Evolutionary conservation across 2,888 invertebrate species (phyloP), one percentile per base, ranked within the genome.

Genomic region (Junonia oenone): DNA sequence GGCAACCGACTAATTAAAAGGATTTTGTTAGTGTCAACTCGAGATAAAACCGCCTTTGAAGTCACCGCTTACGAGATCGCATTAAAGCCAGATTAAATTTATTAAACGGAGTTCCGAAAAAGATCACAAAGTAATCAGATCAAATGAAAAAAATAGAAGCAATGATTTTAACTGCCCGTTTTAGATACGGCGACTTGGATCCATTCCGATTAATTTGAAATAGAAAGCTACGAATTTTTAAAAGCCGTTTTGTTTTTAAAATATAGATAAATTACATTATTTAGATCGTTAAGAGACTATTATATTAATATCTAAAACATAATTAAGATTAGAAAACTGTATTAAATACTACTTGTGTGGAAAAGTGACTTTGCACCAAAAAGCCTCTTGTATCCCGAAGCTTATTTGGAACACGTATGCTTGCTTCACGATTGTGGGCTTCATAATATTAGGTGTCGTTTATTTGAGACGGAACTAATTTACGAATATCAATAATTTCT

Each of bases 11-110:
- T 88, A 89, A 90, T 90, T 90, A 90, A 90, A 90, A 85, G 85
- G 87, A 87, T 87, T 89, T 88, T 87, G 87, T 89, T 76, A 86
- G 81, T 88, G 89, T 90, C 89, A 88, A 81, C 79, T 71, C 62
- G 67, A 81, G 89, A 90, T 88, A 88, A 83, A 68, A 66, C 61
- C 45, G 60, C 62, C 80, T 87, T 88, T 89, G 75, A 85, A 64
- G 69, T 64, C 67, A 71, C 85, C 88, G 85, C 73, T 60, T 58
- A 59, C 62, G 50, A 45, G 49, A 53, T 46, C 46, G 45, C 52
- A 46, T 58, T 49, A 53, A 57, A 37, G 54, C 55, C 45, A 52
- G 51, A 57, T 58, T 53, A 58, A 55, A 48, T 60, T 58, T 58
- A 62, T 62, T 56, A 56, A 54, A 56, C 48, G 35, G 33, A 52